Evolutionary conservation across 2,797 vertebrate species (phyloP), one percentile per base, ranked within the genome.

Genomic region (Catharus ustulatus): DNA sequence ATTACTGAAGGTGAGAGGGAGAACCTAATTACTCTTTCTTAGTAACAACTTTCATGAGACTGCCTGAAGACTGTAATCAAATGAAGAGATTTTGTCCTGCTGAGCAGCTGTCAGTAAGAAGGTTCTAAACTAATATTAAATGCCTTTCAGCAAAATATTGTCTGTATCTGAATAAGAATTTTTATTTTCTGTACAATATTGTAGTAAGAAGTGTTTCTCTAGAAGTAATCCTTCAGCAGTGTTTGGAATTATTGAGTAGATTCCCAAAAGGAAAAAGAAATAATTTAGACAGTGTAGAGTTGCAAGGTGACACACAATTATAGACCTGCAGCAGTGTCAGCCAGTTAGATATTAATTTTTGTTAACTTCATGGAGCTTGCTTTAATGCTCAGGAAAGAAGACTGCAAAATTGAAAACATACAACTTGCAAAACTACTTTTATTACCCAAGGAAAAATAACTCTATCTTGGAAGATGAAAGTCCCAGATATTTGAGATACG

Each of bases 231-330:
- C n/a, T 91, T 87, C 49, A 85, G 51, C 88, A 83, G 21, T 42
- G 19, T 92, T 66, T 64, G 55, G 52, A 95, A 93, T 95, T 89
- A 91, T 72, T 95, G 84, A 89, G 32, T 67, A 77, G 42, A 69
- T 49, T 93, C 82, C 90, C 22, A 9, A 96, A 92, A 94, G 93
- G 48, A 87, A 95, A 96, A 97, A 92, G 48, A 81, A 96, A 95
- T 97, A 4, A 95, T 97, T 95, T 95, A 96, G 58, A 92, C 84
- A 97, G 93, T 79, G 62, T 55, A 90, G 82, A 79, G 19, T 73
- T 95, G 67, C 61, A 89, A 95, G 77, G 87, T 96, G 93, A 94
- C 67, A 73, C 2, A 14, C 63, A 94, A 79, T 80, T 96, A 75
- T 22, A 96, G 67, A 84, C 59, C 52, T 46, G 72, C 63, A 79